Conservation (phyloP, 2,797 vertebrate species). For the Catharus ustulatus region DNA sequence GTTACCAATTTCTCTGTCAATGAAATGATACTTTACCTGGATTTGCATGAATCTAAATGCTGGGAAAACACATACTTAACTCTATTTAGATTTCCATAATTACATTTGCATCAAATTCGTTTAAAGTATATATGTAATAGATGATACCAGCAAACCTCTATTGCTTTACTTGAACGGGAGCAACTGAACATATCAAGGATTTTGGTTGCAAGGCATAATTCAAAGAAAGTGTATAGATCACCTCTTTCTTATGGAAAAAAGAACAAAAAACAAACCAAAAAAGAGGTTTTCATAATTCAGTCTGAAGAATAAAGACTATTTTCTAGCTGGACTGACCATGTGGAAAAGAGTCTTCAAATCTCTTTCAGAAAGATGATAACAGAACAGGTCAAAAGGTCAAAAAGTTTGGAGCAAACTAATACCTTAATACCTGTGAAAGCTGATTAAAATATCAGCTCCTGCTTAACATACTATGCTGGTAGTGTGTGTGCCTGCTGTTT, state of each 20-base stretch:
- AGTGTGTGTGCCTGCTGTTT: not conserved
- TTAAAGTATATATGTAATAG: not conserved
- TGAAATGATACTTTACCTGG: not conserved
- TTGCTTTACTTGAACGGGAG: not conserved
- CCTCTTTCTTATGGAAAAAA: not conserved
- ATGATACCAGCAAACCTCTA: not conserved
- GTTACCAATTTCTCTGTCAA: not conserved
- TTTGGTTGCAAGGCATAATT: not conserved
- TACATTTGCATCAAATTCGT: not conserved
- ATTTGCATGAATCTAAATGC: slow-evolving; percentile 33
- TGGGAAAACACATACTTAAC: not conserved
- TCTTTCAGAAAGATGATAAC: not conserved
- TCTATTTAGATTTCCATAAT: slow-evolving; percentile 4
- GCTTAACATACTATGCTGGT: not conserved
- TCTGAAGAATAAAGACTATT: not conserved
- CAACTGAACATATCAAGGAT: not conserved
- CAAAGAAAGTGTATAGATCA: not conserved
- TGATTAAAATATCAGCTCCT: not conserved
- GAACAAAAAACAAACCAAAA: not conserved
- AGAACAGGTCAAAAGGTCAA: not conserved
- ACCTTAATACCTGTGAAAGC: not conserved
- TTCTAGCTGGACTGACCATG: not conserved
- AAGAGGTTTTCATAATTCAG: not conserved
- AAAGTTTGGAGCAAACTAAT: not conserved
- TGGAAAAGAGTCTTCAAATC: not conserved